phyloP scores from a whole-genome alignment of 2,888 invertebrate genomes.

The Brachypalpus laphriformis region DNA sequence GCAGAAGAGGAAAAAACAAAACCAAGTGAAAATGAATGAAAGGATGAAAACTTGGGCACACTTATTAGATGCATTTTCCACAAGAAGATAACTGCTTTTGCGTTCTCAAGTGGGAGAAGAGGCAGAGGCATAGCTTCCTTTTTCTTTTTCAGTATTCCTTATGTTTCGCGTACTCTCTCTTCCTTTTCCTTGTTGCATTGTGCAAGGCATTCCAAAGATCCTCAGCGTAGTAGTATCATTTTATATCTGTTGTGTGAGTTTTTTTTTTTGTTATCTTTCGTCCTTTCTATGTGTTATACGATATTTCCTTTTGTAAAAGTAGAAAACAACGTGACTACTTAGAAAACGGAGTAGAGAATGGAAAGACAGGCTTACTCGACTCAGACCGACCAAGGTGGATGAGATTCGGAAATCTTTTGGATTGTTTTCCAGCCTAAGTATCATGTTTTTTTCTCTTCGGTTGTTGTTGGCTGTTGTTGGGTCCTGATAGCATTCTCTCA shows the following conservation, averaged over 20 bases:
- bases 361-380: constrained; percentile 1
- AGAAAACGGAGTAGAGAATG: background rate
- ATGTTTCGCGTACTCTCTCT: constrained; percentile 23
- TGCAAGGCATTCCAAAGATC: constrained; percentile 13
- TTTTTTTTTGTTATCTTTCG: too few relatives aligned
- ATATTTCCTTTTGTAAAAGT: constrained; percentile 1
- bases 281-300: background rate
- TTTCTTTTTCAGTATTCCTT: constrained; percentile 21
- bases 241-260: too few relatives aligned
- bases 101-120: background rate
- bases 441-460: background rate
- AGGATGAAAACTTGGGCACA: constrained; percentile 59
- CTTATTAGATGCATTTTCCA: constrained; percentile 71
- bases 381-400: constrained; percentile 34
- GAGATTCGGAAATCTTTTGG: constrained; percentile 45
- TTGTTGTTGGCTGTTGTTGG: background rate
- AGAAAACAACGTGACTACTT: constrained; percentile 15
- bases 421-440: constrained; percentile 15
- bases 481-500: constrained; percentile 11
- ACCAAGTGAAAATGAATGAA: constrained; percentile 12
- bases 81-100: constrained; percentile 63
- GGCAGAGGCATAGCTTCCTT: background rate
- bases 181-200: constrained; percentile 21
- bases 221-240: constrained; percentile 6
- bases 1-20: background rate